phyloP scores from a whole-genome alignment of 1,140 invertebrate genomes.

The Orchesella cincta region DNA sequence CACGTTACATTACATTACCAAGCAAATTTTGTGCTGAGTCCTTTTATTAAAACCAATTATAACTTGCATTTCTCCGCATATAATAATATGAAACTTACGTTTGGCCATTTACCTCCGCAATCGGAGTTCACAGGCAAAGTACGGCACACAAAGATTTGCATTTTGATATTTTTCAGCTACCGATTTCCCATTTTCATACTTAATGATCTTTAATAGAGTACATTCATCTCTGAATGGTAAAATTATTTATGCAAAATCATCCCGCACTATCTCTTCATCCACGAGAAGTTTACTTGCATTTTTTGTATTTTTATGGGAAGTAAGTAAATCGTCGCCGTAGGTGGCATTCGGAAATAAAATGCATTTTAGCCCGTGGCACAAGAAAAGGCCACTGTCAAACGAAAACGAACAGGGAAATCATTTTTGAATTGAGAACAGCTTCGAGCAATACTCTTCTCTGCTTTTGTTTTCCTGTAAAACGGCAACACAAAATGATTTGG shows the following conservation, averaged over 20 bases:
- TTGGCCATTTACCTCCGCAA: too few relatives aligned
- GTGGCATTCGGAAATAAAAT: conserved; percentile 16
- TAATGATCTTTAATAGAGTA: background rate
- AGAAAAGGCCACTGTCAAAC: background rate
- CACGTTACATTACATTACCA: too few relatives aligned
- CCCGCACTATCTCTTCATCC: conserved; percentile 5
- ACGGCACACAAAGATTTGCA: background rate
- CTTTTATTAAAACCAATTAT: background rate
- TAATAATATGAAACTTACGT: too few relatives aligned
- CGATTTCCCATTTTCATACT: background rate
- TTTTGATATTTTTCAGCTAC: background rate
- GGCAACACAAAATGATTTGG: background rate
- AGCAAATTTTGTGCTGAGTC: too few relatives aligned
- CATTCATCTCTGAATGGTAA: conserved; percentile 16
- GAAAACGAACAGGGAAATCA: background rate
- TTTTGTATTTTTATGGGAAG: background rate
- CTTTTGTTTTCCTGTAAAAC: background rate
- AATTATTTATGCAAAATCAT: conserved; percentile 16
- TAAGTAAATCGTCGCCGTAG: background rate
- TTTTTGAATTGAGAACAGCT: background rate
- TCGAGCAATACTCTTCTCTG: background rate
- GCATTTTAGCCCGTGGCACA: background rate
- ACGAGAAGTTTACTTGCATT: background rate
- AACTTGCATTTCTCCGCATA: background rate
- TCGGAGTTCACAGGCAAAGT: too few relatives aligned